Percentiles rank a stretch among this genome's conserved stretches.
Evolutionary conservation across 2,797 vertebrate species (phyloP).

Genomic region (Sardinella longiceps): DNA sequence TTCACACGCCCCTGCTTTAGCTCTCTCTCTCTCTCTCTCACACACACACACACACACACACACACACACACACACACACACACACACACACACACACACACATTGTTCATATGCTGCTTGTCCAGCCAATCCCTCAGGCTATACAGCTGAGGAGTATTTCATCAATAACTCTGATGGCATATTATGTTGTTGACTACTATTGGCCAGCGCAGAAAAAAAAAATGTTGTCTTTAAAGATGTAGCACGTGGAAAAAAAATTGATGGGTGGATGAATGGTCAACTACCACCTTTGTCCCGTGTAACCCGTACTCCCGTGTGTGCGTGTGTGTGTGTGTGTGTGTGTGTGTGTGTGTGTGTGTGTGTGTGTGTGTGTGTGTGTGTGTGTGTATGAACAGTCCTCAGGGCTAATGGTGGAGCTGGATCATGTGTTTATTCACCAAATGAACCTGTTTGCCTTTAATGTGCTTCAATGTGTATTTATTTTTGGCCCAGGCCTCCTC

Average conservation of each 20-base stretch:
- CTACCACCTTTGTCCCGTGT: no score
- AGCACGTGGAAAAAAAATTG: no score
- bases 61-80: neutral
- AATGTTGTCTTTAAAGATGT: neutral
- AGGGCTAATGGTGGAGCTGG: neutral
- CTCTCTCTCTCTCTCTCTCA: no score
- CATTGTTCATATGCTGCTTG: neutral
- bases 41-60: neutral
- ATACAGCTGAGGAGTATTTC: neutral
- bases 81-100: neutral
- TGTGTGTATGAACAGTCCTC: neutral
- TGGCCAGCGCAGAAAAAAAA: neutral
- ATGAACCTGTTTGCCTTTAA: neutral
- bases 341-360: no score
- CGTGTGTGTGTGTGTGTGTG: no score
- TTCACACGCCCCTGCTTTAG: neutral
- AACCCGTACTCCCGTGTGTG: no score
- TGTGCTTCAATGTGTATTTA: neutral
- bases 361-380: neutral
- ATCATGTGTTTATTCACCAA: constrained; percentile 8
- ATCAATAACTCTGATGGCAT: neutral
- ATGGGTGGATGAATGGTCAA: no score
- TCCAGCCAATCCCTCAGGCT: neutral
- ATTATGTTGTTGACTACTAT: neutral
- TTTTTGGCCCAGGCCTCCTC: neutral